Conservation (phyloP, 2,113 vertebrate genomes). For the Campylomormyrus tamandua region DNA sequence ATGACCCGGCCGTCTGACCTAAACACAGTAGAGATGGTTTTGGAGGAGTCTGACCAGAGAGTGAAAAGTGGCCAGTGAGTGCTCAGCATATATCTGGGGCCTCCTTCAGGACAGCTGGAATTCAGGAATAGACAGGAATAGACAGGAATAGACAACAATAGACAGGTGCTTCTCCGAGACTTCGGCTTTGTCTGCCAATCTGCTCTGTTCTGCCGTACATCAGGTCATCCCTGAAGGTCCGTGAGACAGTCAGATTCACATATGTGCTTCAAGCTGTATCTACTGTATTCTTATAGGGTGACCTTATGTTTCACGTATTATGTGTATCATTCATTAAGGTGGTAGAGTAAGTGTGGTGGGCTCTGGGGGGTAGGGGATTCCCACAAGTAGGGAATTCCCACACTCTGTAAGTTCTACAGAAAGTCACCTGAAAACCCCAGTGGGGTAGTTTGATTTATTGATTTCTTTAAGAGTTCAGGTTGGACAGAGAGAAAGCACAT, state of each 20-base stretch:
- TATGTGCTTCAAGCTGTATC: neutral
- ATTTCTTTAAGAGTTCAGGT: neutral
- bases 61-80: no score
- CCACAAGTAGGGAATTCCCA: neutral
- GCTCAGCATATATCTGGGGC: neutral
- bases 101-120: neutral
- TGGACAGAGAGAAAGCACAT: neutral
- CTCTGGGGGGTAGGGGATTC: neutral
- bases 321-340: neutral
- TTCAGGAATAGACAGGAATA: no score
- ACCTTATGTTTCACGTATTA: neutral
- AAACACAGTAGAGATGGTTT: neutral
- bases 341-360: neutral
- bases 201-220: neutral
- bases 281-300: neutral
- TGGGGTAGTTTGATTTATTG: neutral
- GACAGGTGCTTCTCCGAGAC: neutral
- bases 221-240: neutral
- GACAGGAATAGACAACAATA: no score
- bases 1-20: neutral
- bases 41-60: neutral
- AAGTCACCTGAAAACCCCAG: neutral
- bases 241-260: neutral
- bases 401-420: neutral
- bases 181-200: neutral